A percentile compares a stretch with the other conserved stretches of the same genome.
These are phyloP conservation scores for Platycheirus albimanus DNA, from an alignment of 2,888 invertebrate genomes.

Conservation along the genomic window DNA sequence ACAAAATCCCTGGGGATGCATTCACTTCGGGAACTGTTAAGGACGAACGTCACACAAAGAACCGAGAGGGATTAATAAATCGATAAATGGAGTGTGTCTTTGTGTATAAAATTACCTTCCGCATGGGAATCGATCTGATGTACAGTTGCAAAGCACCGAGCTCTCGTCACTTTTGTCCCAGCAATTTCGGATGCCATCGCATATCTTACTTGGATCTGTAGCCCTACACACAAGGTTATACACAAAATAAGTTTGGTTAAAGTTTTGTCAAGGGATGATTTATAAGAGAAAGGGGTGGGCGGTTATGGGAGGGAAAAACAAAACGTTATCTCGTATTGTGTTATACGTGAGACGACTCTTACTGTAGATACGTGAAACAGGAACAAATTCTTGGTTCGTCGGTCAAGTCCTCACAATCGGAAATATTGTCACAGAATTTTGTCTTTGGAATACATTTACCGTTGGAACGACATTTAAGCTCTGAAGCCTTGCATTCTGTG, in stretches of 20 bases:
- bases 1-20: slow-evolving; percentile 90
- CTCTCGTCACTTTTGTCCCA: slow-evolving; percentile 90
- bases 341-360: slow-evolving; percentile 67
- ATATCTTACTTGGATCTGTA: slow-evolving; percentile 87
- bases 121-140: slow-evolving; percentile 83
- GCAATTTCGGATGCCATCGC: slow-evolving; percentile 91
- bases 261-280: not conserved
- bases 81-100: slow-evolving; percentile 17
- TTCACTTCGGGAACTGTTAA: slow-evolving; percentile 80
- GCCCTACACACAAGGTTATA: slow-evolving; percentile 81
- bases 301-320: not conserved
- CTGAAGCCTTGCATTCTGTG: slow-evolving; percentile 86
- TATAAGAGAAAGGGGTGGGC: not conserved
- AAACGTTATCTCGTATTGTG: not conserved
- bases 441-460: slow-evolving; percentile 88
- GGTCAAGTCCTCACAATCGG: slow-evolving; percentile 88
- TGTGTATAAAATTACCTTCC: slow-evolving; percentile 82
- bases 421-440: slow-evolving; percentile 86
- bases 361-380: slow-evolving; percentile 87
- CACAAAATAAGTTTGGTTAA: slow-evolving; percentile 2
- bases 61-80: slow-evolving; percentile 39
- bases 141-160: slow-evolving; percentile 86
- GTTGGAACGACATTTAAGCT: slow-evolving; percentile 86
- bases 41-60: slow-evolving; percentile 14
- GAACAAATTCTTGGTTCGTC: slow-evolving; percentile 88